phyloP scores from a whole-genome alignment of 1,140 invertebrate genomes.

The Heliconius nattereri region DNA sequence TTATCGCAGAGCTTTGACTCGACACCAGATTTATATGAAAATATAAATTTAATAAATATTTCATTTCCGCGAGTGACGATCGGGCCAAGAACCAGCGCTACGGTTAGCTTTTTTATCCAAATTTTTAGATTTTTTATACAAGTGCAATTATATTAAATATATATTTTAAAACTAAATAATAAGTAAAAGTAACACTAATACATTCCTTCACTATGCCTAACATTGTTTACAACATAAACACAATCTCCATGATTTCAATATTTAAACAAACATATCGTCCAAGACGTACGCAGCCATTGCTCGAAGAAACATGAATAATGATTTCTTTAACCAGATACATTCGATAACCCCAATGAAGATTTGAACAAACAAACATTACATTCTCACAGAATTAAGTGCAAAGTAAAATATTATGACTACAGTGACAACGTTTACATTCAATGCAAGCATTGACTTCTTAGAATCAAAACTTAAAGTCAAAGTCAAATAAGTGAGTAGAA shows the following conservation, averaged over 20 bases:
- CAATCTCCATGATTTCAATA: neutral
- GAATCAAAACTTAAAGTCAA: conserved; percentile 64
- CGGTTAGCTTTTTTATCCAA: too few relatives aligned
- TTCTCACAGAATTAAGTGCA: conserved; percentile 64
- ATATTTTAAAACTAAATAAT: too few relatives aligned
- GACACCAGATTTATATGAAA: too few relatives aligned
- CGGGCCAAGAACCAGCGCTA: too few relatives aligned
- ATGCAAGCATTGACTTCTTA: conserved; percentile 71
- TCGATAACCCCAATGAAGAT: conserved; percentile 51
- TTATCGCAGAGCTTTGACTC: too few relatives aligned
- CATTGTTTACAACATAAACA: neutral
- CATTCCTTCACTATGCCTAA: neutral
- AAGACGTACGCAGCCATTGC: neutral
- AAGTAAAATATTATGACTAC: conserved; percentile 71
- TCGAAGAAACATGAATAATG: conserved; percentile 13
- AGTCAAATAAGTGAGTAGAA: conserved; percentile 50
- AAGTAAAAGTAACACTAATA: neutral
- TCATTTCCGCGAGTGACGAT: too few relatives aligned
- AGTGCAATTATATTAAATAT: too few relatives aligned
- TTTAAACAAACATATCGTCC: neutral
- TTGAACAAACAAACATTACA: conserved; percentile 59
- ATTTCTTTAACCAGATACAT: conserved; percentile 42
- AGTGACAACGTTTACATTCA: conserved; percentile 65
- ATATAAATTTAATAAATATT: too few relatives aligned
- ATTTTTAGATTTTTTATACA: too few relatives aligned